A percentile compares a stretch with the other conserved stretches of the same genome.
phyloP scores from a whole-genome alignment of 2,113 vertebrate species.

The Azemiops feae region DNA sequence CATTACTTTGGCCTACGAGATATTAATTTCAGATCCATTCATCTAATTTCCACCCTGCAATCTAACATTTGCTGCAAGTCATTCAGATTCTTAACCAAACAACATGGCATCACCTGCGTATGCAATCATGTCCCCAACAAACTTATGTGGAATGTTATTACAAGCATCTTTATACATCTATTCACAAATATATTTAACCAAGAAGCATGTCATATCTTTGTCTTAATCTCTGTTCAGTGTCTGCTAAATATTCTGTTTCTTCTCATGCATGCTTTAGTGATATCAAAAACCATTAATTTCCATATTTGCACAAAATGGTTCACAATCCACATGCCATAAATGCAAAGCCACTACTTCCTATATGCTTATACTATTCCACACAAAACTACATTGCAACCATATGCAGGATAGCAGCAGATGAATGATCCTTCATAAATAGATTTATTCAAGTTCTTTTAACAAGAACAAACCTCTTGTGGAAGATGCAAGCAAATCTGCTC shows the following conservation, averaged over 20 bases:
- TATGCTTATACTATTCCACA: not conserved
- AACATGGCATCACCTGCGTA: too few relatives aligned
- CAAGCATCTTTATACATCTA: not conserved
- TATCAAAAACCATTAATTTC: not conserved
- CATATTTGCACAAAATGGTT: not conserved
- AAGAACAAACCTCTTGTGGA: not conserved
- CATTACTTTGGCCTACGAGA: too few relatives aligned
- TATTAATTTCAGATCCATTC: too few relatives aligned
- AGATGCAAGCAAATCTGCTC: not conserved
- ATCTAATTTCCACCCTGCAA: too few relatives aligned
- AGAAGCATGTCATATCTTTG: not conserved
- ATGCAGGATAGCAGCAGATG: not conserved
- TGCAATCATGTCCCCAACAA: too few relatives aligned
- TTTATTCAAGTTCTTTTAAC: not conserved
- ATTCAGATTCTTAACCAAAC: too few relatives aligned
- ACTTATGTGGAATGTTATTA: too few relatives aligned
- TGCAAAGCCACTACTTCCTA: not conserved
- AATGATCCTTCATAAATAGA: not conserved
- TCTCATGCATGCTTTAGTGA: not conserved
- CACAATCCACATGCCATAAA: not conserved
- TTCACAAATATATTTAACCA: not conserved
- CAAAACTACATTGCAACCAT: not conserved
- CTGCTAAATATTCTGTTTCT: not conserved
- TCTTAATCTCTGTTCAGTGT: not conserved
- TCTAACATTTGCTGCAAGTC: too few relatives aligned